Conservation (phyloP, 2,888 invertebrate genomes). For the Drosophila emarginata region DNA sequence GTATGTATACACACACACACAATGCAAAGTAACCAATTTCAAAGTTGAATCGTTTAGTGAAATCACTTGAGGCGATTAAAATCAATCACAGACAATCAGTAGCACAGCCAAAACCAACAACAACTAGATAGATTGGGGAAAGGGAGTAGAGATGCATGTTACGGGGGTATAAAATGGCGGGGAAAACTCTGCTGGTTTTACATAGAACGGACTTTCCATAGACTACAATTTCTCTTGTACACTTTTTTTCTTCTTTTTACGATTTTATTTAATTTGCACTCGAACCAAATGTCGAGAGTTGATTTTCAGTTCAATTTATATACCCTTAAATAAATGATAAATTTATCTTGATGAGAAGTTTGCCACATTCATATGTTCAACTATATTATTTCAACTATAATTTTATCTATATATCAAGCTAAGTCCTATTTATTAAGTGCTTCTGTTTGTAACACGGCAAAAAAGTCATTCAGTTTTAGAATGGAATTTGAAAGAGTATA, state of each 20-base stretch:
- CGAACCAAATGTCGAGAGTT: conserved; percentile 50
- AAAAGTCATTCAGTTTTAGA: too few species aligned
- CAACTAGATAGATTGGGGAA: conserved; percentile 13
- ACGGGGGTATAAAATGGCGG: not conserved
- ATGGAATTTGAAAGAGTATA: not conserved
- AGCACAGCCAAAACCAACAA: conserved; percentile 43
- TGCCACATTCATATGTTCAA: not conserved
- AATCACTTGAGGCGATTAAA: conserved; percentile 78
- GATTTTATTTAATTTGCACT: conserved; percentile 75
- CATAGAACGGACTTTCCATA: conserved; percentile 28
- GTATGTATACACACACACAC: conserved; percentile 27
- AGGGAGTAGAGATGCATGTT: not conserved
- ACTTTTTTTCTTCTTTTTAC: conserved; percentile 30
- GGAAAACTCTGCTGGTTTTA: not conserved
- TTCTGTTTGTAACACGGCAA: too few species aligned
- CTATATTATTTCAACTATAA: too few species aligned
- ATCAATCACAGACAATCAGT: conserved; percentile 77
- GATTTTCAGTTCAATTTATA: conserved; percentile 1
- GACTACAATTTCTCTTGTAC: conserved; percentile 53
- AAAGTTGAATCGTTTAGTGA: conserved; percentile 72
- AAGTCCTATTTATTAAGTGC: too few species aligned
- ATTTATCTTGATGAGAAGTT: not conserved
- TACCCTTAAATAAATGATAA: not conserved
- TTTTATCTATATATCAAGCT: too few species aligned
- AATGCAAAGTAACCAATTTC: conserved; percentile 73